Base-by-base conservation (phyloP, 2,888 invertebrate species). In the Steinernema scapterisci region DNA sequence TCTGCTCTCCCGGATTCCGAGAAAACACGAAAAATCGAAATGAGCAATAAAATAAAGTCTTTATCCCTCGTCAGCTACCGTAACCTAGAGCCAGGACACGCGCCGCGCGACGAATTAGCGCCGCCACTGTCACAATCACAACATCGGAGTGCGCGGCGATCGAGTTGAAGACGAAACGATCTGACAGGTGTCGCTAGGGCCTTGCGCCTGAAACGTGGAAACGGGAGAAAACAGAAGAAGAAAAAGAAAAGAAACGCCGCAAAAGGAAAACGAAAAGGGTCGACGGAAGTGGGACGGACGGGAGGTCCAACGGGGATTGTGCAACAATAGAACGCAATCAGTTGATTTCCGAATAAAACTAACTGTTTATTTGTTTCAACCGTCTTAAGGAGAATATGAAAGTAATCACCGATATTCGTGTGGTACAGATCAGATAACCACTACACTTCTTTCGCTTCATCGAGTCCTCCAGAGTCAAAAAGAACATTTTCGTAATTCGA, bases 31-130 rank as follows among this genome's bases (percentile, higher is more conserved):
- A 54, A 54, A 23, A 16, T 21, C 19, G 31, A 63, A 63, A 31
- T 25, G 63, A 63, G 63, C 63, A 63, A 63, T 63, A 63, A 48
- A 48, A 48, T 48, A 38, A 52, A 52, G 21, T 52, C 52, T 52
- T 52, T 21, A 21, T 52, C 52, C 21, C 21, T 23, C 19, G 21
- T 11, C 52, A 9, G 3, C 52, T 52, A 52, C 52, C 52, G 52
- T 52, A 52, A 19, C 52, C 52, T 5, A 48, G 38, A 38, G 38
- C 38, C 38, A 3, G 9, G 38, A 9, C 38, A 38, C 38, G 38
- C 38, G 38, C 38, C 38, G 38, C 38, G 38, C 38, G 21, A 23
- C 52, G 52, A 52, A 52, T 52, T 52, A 52, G 21, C 52, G 52
- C 38, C 38, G 38, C 38, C 9, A 21, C 2, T 23, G 23, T 21